Conservation (phyloP, 2,797 vertebrate genomes). For the Podarcis lilfordi region DNA sequence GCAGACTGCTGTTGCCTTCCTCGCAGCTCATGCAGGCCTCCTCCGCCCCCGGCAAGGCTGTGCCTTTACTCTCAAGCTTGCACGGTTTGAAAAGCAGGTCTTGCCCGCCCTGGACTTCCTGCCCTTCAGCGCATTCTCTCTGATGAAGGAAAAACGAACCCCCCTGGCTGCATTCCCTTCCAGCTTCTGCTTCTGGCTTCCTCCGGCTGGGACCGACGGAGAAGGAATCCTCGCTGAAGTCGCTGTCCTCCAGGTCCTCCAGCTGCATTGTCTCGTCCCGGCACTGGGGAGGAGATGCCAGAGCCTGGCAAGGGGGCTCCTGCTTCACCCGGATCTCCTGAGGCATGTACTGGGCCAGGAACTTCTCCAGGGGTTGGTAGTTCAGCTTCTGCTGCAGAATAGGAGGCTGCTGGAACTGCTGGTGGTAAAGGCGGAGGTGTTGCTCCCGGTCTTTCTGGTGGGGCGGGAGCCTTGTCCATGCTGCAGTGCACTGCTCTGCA, state of each 20-base stretch:
- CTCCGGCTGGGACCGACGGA: conserved; percentile 71
- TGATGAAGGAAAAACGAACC: conserved; percentile 81
- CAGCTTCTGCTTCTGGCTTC: conserved; percentile 39
- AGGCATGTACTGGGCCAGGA: conserved; percentile 68
- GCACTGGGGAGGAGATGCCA: background rate
- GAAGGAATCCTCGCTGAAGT: conserved; percentile 85
- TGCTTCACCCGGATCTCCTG: conserved; percentile 58
- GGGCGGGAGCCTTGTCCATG: conserved; percentile 52
- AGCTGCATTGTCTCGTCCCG: conserved; percentile 65
- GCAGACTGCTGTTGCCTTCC: conserved; percentile 21
- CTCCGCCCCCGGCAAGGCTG: conserved; percentile 14
- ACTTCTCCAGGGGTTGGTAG: conserved; percentile 74
- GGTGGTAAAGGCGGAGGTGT: conserved; percentile 87
- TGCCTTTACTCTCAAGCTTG: conserved; percentile 20
- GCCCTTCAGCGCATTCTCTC: conserved; percentile 48
- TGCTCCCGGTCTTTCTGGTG: conserved; percentile 81
- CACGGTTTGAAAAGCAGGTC: conserved; percentile 65
- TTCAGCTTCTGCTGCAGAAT: conserved; percentile 73
- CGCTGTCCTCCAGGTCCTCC: conserved; percentile 81
- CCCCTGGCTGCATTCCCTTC: conserved; percentile 50
- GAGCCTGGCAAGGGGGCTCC: conserved; percentile 13
- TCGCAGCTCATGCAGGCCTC: conserved; percentile 5
- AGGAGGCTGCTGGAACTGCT: conserved; percentile 87
- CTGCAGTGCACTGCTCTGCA: conserved; percentile 28
- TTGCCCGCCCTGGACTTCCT: conserved; percentile 37